A percentile compares a stretch with the other conserved stretches of the same genome.
phyloP scores from a whole-genome alignment of 2,888 invertebrate species.

The Marronus borbonicus region DNA sequence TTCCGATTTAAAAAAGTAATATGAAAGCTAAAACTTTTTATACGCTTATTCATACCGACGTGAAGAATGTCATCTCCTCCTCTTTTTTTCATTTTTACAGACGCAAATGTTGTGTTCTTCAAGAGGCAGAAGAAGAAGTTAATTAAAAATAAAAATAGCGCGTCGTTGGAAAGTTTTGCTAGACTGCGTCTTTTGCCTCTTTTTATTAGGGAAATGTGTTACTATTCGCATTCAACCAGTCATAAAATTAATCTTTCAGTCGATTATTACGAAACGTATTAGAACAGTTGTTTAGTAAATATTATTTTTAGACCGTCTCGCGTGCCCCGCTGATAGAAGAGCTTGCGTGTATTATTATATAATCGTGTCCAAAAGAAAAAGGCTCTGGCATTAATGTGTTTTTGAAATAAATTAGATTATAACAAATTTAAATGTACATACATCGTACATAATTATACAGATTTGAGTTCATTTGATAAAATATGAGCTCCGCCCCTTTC shows the following conservation, averaged over 20 bases:
- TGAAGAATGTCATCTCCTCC: too few relatives aligned
- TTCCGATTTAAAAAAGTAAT: too few relatives aligned
- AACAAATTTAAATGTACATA: too few relatives aligned
- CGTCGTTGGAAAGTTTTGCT: conserved; percentile 3
- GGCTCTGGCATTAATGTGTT: too few relatives aligned
- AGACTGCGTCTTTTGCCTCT: conserved; percentile 36
- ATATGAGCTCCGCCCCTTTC: too few relatives aligned
- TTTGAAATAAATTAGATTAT: too few relatives aligned
- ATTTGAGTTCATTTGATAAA: too few relatives aligned
- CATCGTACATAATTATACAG: too few relatives aligned
- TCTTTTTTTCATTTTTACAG: neutral
- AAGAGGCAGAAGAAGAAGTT: conserved; percentile 12
- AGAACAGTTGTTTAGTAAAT: conserved; percentile 47
- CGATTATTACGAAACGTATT: conserved; percentile 48
- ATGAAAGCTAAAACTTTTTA: too few relatives aligned
- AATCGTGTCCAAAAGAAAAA: too few relatives aligned
- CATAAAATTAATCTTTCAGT: conserved; percentile 45
- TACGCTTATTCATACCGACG: too few relatives aligned
- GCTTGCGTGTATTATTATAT: neutral
- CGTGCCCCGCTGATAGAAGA: conserved; percentile 30
- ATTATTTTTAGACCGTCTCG: conserved; percentile 46
- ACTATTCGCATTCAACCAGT: conserved; percentile 42
- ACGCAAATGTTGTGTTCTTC: conserved; percentile 1
- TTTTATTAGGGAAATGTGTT: conserved; percentile 38
- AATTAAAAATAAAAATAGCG: conserved; percentile 31